Percentiles rank a stretch among this genome's conserved stretches.
Evolutionary conservation across 2,113 vertebrate species (phyloP).

Genomic region (Labrus mixtus): DNA sequence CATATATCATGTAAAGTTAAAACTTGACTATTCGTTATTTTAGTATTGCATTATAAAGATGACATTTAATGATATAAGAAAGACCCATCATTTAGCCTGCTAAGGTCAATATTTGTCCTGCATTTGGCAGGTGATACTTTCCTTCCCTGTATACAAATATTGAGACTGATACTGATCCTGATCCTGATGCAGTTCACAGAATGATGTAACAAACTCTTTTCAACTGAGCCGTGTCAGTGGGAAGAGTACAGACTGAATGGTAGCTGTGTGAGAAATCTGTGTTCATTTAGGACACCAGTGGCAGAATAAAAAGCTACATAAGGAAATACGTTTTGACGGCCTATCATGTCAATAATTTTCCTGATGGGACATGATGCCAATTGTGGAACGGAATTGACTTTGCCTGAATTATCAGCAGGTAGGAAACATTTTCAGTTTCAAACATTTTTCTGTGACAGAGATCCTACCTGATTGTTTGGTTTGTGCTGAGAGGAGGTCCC

Average conservation of each 20-base stretch:
- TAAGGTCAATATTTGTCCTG: not conserved
- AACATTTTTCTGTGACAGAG: not conserved
- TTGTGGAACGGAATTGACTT: not conserved
- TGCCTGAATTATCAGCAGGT: no score
- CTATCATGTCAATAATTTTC: not conserved
- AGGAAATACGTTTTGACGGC: not conserved
- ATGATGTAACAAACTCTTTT: not conserved
- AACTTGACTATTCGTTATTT: no score
- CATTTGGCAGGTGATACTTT: not conserved
- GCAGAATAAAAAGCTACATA: not conserved
- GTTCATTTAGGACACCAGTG: not conserved
- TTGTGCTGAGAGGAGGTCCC: slow-evolving; percentile 79
- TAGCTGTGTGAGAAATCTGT: not conserved
- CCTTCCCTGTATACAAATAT: not conserved
- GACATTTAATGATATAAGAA: no score
- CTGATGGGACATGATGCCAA: not conserved
- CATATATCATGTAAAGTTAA: no score
- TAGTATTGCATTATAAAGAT: no score
- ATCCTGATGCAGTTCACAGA: not conserved
- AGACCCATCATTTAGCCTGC: no score
- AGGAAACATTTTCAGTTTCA: no score
- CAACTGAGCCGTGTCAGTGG: not conserved
- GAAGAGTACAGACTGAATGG: not conserved
- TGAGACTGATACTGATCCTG: not conserved
- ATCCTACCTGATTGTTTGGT: slow-evolving; percentile 87